Conservation (phyloP, 1,140 invertebrate genomes). For the Calliopsis andreniformis region DNA sequence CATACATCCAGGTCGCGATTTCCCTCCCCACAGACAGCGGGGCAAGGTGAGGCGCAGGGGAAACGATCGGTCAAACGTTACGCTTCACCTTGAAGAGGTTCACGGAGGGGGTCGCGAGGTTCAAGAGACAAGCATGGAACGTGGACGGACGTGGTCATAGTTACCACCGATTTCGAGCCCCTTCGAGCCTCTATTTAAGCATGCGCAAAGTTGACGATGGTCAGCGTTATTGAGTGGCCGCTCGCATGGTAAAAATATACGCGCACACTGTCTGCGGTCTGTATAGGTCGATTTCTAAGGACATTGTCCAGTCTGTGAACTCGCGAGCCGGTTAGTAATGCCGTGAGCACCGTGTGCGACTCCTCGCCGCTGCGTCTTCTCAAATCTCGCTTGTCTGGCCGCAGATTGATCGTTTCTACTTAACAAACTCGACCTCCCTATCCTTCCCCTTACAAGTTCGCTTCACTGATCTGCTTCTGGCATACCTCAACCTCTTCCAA, state of each 20-base stretch:
- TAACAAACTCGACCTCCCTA: too few relatives aligned
- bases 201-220: conserved; percentile 74
- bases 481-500: too few relatives aligned
- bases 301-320: conserved; percentile 74
- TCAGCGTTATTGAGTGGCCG: conserved; percentile 79
- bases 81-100: conserved; percentile 67
- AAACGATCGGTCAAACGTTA: conserved; percentile 14
- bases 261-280: conserved; percentile 61
- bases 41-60: neutral
- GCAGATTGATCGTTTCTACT: neutral
- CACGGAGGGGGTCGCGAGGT: conserved; percentile 19
- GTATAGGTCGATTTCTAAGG: conserved; percentile 71
- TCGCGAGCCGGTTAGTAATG: conserved; percentile 59
- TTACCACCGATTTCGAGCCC: conserved; percentile 47
- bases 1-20: too few relatives aligned
- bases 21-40: too few relatives aligned
- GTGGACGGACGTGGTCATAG: conserved; percentile 35
- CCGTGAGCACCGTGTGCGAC: conserved; percentile 50
- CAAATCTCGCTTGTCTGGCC: neutral
- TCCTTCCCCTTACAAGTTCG: too few relatives aligned
- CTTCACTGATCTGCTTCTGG: too few relatives aligned
- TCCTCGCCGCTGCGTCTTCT: neutral
- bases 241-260: conserved; percentile 69
- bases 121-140: conserved; percentile 9
- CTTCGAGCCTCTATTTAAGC: conserved; percentile 58